Evolutionary conservation across 2,888 invertebrate species (phyloP).

Genomic region (Limnephilus marmoratus): DNA sequence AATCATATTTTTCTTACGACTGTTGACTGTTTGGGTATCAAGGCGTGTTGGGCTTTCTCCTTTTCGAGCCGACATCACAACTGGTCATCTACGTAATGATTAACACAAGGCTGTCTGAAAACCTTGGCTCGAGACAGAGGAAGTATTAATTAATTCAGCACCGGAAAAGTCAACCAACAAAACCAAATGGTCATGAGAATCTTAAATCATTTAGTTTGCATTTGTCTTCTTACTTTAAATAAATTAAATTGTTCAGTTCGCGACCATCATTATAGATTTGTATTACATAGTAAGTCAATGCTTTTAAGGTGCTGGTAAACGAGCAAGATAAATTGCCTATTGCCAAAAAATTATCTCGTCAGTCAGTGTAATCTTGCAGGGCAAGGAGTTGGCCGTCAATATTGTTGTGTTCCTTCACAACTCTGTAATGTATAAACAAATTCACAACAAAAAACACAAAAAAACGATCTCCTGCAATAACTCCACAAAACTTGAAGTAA

Average conservation of each 20-base stretch:
- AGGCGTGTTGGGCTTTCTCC: background rate
- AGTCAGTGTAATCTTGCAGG: no score
- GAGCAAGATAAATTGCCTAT: no score
- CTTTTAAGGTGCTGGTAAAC: background rate
- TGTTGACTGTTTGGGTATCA: background rate
- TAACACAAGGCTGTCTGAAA: background rate
- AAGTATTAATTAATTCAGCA: no score
- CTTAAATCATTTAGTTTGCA: background rate
- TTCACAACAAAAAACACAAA: no score
- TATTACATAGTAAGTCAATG: background rate
- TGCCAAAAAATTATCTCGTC: no score
- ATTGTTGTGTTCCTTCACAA: no score
- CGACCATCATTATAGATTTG: background rate
- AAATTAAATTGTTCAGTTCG: background rate
- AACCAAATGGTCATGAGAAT: background rate
- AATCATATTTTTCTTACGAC: background rate
- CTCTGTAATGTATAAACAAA: no score
- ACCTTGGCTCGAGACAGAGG: background rate
- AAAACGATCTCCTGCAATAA: no score
- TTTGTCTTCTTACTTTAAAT: background rate
- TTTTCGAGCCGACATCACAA: background rate
- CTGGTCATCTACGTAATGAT: background rate
- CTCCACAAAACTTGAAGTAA: no score
- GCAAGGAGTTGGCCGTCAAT: no score
- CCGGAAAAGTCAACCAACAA: background rate